Evolutionary conservation across 2,888 invertebrate species (phyloP).

Genomic region (Halictus quadricinctus): DNA sequence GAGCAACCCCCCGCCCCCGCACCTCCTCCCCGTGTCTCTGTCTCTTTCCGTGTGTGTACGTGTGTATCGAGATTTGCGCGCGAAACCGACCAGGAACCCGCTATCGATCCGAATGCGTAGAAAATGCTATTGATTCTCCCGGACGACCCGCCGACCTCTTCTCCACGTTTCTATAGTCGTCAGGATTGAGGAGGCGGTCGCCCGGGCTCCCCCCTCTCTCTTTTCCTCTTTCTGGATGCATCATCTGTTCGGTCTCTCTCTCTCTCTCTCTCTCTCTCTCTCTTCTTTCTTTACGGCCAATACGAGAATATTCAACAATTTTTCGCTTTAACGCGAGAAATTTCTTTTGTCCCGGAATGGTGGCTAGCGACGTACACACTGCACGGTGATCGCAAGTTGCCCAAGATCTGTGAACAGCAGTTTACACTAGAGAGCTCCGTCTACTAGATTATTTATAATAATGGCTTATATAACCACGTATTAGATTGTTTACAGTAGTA

Average conservation of each 20-base stretch:
- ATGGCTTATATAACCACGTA: neutral
- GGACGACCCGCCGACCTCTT: conserved; percentile 68
- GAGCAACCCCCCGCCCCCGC: neutral
- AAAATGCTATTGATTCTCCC: conserved; percentile 76
- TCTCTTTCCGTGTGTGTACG: neutral
- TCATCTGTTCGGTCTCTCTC: neutral
- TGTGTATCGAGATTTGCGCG: conserved; percentile 62
- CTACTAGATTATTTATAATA: neutral
- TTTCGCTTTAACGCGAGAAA: neutral
- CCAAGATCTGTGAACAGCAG: no score
- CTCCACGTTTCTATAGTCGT: conserved; percentile 55
- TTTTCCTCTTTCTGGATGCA: neutral
- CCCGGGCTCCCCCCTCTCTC: conserved; percentile 23
- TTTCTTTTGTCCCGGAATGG: neutral
- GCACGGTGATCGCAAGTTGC: neutral
- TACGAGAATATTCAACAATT: neutral
- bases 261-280: conserved; percentile 14
- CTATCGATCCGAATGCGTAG: conserved; percentile 77
- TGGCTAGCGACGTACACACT: neutral
- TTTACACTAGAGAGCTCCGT: no score
- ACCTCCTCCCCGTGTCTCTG: no score
- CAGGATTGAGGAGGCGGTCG: conserved; percentile 56
- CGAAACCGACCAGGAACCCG: conserved; percentile 65
- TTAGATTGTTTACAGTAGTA: no score
- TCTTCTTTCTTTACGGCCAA: conserved; percentile 4